Percentiles rank a stretch among this genome's conserved stretches.
phyloP scores from a whole-genome alignment of 2,797 vertebrate genomes.

The Rhinogobio ventralis region DNA sequence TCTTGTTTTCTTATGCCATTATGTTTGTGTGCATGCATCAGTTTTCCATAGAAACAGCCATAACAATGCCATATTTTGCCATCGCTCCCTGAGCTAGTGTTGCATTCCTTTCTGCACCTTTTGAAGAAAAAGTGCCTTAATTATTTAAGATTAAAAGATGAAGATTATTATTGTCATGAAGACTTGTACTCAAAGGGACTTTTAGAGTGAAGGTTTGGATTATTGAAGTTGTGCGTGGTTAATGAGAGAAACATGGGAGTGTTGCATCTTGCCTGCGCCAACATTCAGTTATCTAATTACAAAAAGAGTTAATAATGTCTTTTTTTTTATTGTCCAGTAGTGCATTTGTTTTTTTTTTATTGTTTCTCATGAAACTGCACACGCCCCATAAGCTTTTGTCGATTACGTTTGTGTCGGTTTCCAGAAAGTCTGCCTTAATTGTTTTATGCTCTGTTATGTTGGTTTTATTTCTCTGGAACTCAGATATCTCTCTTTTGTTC shows the following conservation, averaged over 20 bases:
- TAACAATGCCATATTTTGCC: constrained; percentile 28
- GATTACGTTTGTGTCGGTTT: constrained; percentile 49
- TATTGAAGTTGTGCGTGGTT: background rate
- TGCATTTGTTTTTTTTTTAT: background rate
- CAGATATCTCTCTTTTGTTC: background rate
- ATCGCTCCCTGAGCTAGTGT: constrained; percentile 4
- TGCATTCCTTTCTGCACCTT: constrained; percentile 43
- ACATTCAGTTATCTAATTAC: background rate
- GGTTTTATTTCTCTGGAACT: constrained; percentile 39
- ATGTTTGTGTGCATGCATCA: background rate
- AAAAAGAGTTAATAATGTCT: background rate
- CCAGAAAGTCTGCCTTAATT: constrained; percentile 62
- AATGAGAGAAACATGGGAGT: constrained; percentile 9
- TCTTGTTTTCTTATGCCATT: constrained; percentile 20
- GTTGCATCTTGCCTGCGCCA: background rate
- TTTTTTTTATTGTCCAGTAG: constrained; percentile 7
- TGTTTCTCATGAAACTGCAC: constrained; percentile 28
- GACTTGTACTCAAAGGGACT: constrained; percentile 20
- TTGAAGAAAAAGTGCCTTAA: constrained; percentile 65
- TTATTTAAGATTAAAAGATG: constrained; percentile 44
- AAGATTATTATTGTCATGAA: constrained; percentile 15
- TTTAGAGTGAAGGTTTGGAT: constrained; percentile 9
- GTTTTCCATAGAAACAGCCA: constrained; percentile 35
- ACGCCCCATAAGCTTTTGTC: background rate
- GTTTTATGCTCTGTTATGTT: constrained; percentile 37